Evolutionary conservation across 2,888 invertebrate genomes (phyloP).

Genomic region (Ophioninae sp.): DNA sequence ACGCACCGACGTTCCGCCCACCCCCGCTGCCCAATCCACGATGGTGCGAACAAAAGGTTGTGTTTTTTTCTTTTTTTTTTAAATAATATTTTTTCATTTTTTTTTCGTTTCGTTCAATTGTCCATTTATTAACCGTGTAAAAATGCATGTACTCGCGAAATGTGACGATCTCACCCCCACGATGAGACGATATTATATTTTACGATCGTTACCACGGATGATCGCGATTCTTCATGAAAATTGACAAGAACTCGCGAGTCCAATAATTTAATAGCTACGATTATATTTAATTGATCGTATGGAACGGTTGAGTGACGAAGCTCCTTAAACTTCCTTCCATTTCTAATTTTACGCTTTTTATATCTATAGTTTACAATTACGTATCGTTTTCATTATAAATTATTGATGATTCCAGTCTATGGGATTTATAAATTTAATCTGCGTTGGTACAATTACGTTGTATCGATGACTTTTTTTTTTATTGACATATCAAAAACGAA

Average conservation of each 20-base stretch:
- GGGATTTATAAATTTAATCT: conserved; percentile 64
- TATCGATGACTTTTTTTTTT: conserved; percentile 56
- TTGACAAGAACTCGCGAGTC: conserved; percentile 62
- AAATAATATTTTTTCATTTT: background rate
- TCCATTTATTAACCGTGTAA: conserved; percentile 45
- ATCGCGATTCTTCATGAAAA: conserved; percentile 60
- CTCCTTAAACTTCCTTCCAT: conserved; percentile 44
- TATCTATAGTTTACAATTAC: conserved; percentile 34
- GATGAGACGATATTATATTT: conserved; percentile 25
- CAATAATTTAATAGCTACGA: conserved; percentile 61
- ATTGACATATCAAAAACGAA: conserved; percentile 38
- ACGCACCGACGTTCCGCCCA: background rate
- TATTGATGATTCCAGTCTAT: conserved; percentile 63
- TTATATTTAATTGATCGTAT: conserved; percentile 75
- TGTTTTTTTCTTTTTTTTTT: background rate
- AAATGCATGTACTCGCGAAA: conserved; percentile 49
- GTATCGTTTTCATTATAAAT: conserved; percentile 51
- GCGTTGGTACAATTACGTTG: conserved; percentile 64
- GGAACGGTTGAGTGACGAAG: conserved; percentile 73
- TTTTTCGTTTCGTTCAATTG: background rate
- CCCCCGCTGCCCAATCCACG: background rate
- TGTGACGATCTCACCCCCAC: conserved; percentile 58
- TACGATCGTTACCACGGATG: conserved; percentile 38
- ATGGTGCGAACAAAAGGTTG: conserved; percentile 16
- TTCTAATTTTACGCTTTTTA: conserved; percentile 35